Base-by-base conservation (phyloP, 1,140 invertebrate species). In the Triops cancriformis region DNA sequence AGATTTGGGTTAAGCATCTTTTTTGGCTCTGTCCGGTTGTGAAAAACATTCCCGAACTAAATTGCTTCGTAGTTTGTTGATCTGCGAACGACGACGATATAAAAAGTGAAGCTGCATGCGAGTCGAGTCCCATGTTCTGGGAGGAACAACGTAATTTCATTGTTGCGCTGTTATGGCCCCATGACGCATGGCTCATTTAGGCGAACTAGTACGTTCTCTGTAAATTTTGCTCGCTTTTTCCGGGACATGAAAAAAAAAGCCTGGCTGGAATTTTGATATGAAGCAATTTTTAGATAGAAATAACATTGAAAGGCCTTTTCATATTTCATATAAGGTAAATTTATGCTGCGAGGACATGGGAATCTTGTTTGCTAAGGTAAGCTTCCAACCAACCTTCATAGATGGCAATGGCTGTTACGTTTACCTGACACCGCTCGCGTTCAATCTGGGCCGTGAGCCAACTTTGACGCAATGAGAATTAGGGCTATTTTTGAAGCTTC, bases 291-390 rank as follows among this genome's bases (percentile, higher is more conserved):
- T 37, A 37, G 31, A 2, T 37, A 37, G 31, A 37, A 37, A 4
- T 37, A 7, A 37, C 51, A 64, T 64, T 64, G 51, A 64, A 64
- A 64, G 51, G 51, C 51, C 51, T 64, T 64, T 64, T 18, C 14
- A 23, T 64, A 23, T 64, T 64, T 64, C 51, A 64, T 64, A 23
- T 64, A 64, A 64, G 51, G 51, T 64, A 23, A 64, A 64, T 64
- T 64, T 64, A 64, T 64, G 51, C 51, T 64, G 51, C 51, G 51
- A 64, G 51, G 51, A 64, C 51, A 64, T 64, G 51, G 51, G 51
- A 2, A 64, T 64, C 51, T 64, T 64, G 51, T 64, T 64, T 64
- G 51, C 51, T 64, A 64, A 64, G 51, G 51, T 64, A 64, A 64
- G 51, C 51, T 64, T 64, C 51, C 51, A 64, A n/a, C 51, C 51